Percentiles rank a stretch among this genome's conserved stretches.
Evolutionary conservation across 2,797 vertebrate species (phyloP).

Genomic region (Lithobates pipiens): DNA sequence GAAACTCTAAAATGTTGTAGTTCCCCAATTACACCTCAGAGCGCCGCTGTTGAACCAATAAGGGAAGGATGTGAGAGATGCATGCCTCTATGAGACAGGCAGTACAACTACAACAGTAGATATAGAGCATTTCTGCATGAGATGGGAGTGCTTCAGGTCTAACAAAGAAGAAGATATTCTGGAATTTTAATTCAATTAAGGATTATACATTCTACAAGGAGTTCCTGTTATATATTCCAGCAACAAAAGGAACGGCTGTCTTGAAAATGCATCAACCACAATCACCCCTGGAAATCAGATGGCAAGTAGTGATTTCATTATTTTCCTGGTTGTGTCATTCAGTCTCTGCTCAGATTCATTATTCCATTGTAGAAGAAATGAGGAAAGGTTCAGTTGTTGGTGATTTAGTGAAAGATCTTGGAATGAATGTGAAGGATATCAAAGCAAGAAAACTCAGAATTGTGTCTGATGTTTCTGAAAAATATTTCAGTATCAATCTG

Average conservation of each 20-base stretch:
- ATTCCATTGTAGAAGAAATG: slow-evolving; percentile 83
- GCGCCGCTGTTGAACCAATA: slow-evolving; percentile 57
- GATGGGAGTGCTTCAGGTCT: background rate
- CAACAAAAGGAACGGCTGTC: slow-evolving; percentile 15
- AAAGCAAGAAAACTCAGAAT: slow-evolving; percentile 78
- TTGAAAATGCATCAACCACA: slow-evolving; percentile 55
- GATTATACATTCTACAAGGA: background rate
- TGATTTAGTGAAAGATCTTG: slow-evolving; percentile 79
- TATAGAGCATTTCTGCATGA: slow-evolving; percentile 7
- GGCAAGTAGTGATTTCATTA: slow-evolving; percentile 53
- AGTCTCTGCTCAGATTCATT: slow-evolving; percentile 70
- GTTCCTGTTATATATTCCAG: background rate
- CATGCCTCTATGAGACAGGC: background rate
- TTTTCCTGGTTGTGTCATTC: slow-evolving; percentile 62
- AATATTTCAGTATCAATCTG: slow-evolving; percentile 24
- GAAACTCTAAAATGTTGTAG: background rate
- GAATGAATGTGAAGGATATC: slow-evolving; percentile 72
- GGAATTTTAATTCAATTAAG: background rate
- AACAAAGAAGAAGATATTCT: background rate
- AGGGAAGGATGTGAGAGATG: background rate
- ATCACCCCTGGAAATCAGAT: background rate
- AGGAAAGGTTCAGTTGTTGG: slow-evolving; percentile 78
- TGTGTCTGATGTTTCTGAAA: slow-evolving; percentile 78
- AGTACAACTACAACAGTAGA: slow-evolving; percentile 38
- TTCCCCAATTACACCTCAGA: slow-evolving; percentile 45